A percentile compares a stretch with the other conserved stretches of the same genome.
phyloP scores from a whole-genome alignment of 2,888 invertebrate genomes.

The Nudaria mundana region DNA sequence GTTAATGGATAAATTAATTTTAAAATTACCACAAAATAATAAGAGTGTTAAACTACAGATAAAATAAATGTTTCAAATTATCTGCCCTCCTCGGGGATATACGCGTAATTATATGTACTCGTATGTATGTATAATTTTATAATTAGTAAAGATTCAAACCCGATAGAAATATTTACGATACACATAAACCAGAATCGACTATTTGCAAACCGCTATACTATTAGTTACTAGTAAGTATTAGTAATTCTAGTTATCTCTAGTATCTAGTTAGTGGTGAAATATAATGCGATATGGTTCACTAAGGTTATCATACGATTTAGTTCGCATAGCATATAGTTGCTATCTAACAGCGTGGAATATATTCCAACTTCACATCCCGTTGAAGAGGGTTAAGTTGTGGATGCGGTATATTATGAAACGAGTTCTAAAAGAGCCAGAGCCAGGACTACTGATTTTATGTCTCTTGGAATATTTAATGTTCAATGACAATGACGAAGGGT shows the following conservation, averaged over 20 bases:
- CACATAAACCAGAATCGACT: neutral
- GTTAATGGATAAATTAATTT: too few relatives aligned
- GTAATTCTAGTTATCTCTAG: slow-evolving; percentile 5
- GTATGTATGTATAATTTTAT: too few relatives aligned
- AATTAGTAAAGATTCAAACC: too few relatives aligned
- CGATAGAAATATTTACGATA: neutral
- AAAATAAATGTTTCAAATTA: too few relatives aligned
- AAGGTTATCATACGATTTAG: slow-evolving; percentile 44
- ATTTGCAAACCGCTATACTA: neutral
- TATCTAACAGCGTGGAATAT: slow-evolving; percentile 42
- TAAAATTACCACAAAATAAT: too few relatives aligned
- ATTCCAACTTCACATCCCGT: slow-evolving; percentile 47
- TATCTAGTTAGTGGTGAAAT: slow-evolving; percentile 17
- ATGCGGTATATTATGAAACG: neutral
- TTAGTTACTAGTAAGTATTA: slow-evolving; percentile 2
- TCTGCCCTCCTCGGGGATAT: too few relatives aligned
- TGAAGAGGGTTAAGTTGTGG: slow-evolving; percentile 5
- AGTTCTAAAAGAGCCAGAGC: neutral
- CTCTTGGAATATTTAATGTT: too few relatives aligned
- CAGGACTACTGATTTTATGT: neutral
- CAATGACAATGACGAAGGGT: too few relatives aligned
- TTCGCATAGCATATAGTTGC: slow-evolving; percentile 32
- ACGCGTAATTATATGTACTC: too few relatives aligned
- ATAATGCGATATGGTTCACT: slow-evolving; percentile 17
- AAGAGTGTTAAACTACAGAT: too few relatives aligned